Conservation (phyloP, 2,113 vertebrate species). For the Upupa epops region DNA sequence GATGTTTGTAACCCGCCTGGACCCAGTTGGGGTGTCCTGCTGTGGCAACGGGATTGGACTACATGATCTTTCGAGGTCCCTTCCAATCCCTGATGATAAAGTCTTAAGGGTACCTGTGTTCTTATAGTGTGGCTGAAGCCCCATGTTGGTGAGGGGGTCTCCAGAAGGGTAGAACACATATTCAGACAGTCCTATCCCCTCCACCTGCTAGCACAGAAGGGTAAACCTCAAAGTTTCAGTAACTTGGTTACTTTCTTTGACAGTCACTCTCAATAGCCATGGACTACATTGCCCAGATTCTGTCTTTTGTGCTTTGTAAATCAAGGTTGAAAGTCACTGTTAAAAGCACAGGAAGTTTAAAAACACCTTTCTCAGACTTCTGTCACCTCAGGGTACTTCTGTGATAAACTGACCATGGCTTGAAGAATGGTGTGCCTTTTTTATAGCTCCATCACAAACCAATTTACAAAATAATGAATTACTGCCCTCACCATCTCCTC, state of each 20-base stretch:
- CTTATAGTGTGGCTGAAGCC: neutral
- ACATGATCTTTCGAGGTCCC: too few relatives aligned
- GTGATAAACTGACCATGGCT: neutral
- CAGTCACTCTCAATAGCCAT: neutral
- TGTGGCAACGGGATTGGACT: too few relatives aligned
- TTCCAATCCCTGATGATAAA: too few relatives aligned
- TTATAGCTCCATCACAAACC: neutral
- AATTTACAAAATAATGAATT: neutral
- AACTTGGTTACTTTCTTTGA: neutral
- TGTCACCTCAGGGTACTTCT: conserved; percentile 22
- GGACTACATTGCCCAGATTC: conserved; percentile 26
- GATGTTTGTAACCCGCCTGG: too few relatives aligned
- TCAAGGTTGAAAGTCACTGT: neutral
- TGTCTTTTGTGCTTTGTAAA: conserved; percentile 1
- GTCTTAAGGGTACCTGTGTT: neutral
- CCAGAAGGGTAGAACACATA: neutral
- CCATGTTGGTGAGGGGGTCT: neutral
- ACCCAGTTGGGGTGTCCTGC: too few relatives aligned
- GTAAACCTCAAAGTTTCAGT: neutral
- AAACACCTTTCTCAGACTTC: conserved; percentile 14
- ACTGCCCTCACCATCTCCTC: neutral
- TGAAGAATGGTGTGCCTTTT: neutral
- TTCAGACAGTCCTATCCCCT: neutral
- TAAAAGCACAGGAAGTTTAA: conserved; percentile 50
- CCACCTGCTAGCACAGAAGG: neutral